These are phyloP conservation scores for Mesopsocus fuscifrons DNA, from an alignment of 2,888 invertebrate genomes.

Conservation along the genomic window DNA sequence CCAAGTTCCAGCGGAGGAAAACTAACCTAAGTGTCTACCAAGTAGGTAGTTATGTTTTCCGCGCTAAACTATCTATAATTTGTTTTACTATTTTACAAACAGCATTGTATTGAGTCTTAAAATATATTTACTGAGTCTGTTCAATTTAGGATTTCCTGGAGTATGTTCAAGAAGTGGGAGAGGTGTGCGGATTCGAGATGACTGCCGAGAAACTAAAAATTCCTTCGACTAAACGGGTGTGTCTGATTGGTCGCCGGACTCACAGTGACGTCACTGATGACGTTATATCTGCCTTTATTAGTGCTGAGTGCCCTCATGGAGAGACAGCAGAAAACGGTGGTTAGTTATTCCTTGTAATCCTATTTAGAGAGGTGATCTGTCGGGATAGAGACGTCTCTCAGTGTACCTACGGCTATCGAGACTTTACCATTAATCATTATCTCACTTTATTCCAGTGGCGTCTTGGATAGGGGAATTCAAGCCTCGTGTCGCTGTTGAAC, in stretches of 20 bases:
- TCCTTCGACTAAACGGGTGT: constrained; percentile 88
- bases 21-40: constrained; percentile 23
- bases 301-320: constrained; percentile 17
- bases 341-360: too few species aligned
- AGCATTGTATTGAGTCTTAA: too few species aligned
- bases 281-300: constrained; percentile 30
- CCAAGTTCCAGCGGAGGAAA: constrained; percentile 24
- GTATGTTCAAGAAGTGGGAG: constrained; percentile 39
- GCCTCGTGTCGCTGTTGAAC: constrained; percentile 44
- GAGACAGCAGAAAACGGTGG: constrained; percentile 21
- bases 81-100: too few species aligned
- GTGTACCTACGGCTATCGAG: too few species aligned
- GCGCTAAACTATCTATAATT: too few species aligned
- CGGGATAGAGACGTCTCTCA: too few species aligned
- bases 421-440: too few species aligned
- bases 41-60: too few species aligned
- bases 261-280: constrained; percentile 24
- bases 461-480: constrained; percentile 30
- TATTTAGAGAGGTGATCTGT: too few species aligned
- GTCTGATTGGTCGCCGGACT: constrained; percentile 40
- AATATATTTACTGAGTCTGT: too few species aligned
- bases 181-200: constrained; percentile 53
- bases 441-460: not conserved
- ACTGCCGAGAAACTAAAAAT: constrained; percentile 73
- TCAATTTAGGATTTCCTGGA: constrained; percentile 41